Percentiles rank a stretch among this genome's conserved stretches.
Conservation (phyloP, 2,797 vertebrate genomes). For the Chloroceryle inda region DNA sequence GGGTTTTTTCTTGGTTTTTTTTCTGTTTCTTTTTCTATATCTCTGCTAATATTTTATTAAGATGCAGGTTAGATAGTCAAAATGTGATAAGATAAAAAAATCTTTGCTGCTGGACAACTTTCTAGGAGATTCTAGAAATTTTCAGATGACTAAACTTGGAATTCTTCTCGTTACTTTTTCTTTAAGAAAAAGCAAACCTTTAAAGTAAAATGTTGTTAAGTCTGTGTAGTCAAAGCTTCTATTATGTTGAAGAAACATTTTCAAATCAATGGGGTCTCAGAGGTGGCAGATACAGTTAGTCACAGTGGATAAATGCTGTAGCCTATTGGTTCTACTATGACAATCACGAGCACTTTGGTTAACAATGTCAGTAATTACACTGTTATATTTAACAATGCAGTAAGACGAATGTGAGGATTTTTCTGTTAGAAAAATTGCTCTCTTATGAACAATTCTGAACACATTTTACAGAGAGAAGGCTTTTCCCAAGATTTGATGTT, state of each 20-base stretch:
- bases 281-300: conserved; percentile 22
- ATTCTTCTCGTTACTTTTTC: background rate
- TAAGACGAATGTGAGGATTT: background rate
- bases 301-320: conserved; percentile 53
- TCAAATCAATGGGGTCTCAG: background rate
- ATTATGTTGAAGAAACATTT: background rate
- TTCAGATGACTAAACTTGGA: background rate
- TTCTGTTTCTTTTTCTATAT: background rate
- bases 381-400: background rate
- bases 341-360: background rate
- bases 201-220: background rate
- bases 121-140: background rate
- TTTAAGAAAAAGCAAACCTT: background rate
- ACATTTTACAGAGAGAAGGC: background rate
- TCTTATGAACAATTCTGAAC: background rate
- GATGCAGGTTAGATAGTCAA: background rate
- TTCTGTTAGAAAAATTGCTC: background rate
- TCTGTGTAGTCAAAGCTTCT: background rate
- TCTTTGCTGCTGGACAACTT: background rate
- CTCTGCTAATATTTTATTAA: background rate
- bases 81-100: background rate
- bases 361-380: background rate
- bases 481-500: background rate
- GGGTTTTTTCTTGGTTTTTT: background rate
- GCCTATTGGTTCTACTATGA: conserved; percentile 37